Conservation (phyloP, 2,113 vertebrate genomes). For the Anarhynchus alexandrinus region DNA sequence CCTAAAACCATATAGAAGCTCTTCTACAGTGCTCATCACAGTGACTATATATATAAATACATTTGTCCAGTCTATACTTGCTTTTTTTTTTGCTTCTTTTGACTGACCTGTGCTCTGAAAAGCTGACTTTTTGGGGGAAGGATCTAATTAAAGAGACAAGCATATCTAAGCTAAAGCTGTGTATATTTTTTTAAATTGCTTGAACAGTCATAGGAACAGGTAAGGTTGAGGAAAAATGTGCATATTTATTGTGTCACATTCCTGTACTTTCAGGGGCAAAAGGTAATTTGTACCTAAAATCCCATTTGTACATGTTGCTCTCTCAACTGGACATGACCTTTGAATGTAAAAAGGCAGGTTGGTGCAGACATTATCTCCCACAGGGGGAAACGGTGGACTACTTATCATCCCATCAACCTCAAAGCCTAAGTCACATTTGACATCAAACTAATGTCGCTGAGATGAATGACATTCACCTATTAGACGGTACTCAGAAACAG, state of each 20-base stretch:
- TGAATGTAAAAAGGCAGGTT: constrained; percentile 43
- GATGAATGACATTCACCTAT: constrained; percentile 8
- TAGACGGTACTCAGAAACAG: background rate
- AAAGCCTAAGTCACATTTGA: constrained; percentile 35
- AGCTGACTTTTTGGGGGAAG: background rate
- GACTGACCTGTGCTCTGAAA: background rate
- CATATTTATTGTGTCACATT: background rate
- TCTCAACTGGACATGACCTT: constrained; percentile 44
- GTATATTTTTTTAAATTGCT: background rate
- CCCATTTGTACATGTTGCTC: constrained; percentile 32
- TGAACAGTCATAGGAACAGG: background rate
- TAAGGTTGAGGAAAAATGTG: background rate
- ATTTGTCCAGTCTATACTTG: background rate
- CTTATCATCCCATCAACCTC: constrained; percentile 59
- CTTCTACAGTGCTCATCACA: background rate
- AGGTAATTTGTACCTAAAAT: constrained; percentile 36
- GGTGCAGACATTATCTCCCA: constrained; percentile 24
- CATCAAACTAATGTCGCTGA: background rate
- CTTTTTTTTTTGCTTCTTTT: background rate
- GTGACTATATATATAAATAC: background rate
- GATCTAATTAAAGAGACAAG: background rate
- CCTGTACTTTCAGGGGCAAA: background rate
- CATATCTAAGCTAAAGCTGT: background rate
- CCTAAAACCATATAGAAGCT: background rate
- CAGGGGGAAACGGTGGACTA: background rate